These are phyloP conservation scores for Sandelia bainsii DNA, from an alignment of 2,797 vertebrate species.

Conservation along the genomic window DNA sequence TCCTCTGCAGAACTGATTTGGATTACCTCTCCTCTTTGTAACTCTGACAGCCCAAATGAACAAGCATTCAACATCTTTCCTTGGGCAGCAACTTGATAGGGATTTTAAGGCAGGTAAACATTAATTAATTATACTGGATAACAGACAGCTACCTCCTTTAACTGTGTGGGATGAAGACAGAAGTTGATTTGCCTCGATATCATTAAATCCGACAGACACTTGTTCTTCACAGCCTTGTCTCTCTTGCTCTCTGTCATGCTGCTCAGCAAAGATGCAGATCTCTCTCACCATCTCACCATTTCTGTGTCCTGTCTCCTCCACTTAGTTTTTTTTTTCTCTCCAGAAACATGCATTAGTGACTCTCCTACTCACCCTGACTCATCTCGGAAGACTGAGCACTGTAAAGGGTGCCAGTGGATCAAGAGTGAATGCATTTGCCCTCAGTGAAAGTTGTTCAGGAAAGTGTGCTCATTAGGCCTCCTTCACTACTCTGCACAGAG, in stretches of 20 bases:
- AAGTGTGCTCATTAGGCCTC: constrained; percentile 73
- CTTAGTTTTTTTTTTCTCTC: neutral
- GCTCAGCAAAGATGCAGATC: constrained; percentile 26
- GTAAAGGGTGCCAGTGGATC: constrained; percentile 53
- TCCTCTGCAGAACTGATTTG: constrained; percentile 76
- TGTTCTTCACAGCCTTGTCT: constrained; percentile 20
- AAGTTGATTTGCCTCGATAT: constrained; percentile 53
- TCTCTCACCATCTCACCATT: constrained; percentile 15
- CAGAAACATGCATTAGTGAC: constrained; percentile 59
- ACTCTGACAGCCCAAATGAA: constrained; percentile 81
- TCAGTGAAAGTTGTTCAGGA: constrained; percentile 65
- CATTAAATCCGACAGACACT: constrained; percentile 44
- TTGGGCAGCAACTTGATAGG: constrained; percentile 52
- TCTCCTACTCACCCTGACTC: constrained; percentile 53
- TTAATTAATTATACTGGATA: constrained; percentile 76
- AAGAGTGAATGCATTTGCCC: constrained; percentile 69
- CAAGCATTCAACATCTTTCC: constrained; percentile 73
- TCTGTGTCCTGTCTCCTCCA: constrained; percentile 22
- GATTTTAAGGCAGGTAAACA: constrained; percentile 68
- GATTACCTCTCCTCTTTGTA: constrained; percentile 79
- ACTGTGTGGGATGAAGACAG: constrained; percentile 47
- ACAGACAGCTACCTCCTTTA: constrained; percentile 53
- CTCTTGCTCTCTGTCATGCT: constrained; percentile 18
- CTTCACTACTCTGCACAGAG: constrained; percentile 21
- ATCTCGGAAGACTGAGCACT: constrained; percentile 47